phyloP scores from a whole-genome alignment of 64 coral and sea anemone genomes.

The Pocillopora damicornis region DNA sequence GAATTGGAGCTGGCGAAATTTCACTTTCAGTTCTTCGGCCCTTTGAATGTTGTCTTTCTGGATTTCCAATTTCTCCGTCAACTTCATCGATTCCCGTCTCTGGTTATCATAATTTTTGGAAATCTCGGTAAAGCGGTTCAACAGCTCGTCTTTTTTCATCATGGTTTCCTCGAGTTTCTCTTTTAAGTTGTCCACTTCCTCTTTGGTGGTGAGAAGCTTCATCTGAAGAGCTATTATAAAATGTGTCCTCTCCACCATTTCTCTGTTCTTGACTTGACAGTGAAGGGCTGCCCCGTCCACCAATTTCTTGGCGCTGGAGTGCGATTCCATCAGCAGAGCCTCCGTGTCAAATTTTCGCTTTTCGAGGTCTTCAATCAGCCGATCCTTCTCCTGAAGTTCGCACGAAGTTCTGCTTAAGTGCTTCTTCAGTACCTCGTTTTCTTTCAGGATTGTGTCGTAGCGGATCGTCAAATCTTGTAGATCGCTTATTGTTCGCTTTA shows the following conservation, averaged over 20 bases:
- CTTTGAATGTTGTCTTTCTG: constrained; percentile 87
- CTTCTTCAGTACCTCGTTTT: constrained; percentile 59
- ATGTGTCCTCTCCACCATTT: constrained; percentile 77
- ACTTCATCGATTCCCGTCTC: constrained; percentile 85
- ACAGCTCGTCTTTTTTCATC: constrained; percentile 40
- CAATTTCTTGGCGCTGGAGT: constrained; percentile 64
- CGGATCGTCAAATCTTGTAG: constrained; percentile 82
- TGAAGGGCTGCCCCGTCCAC: constrained; percentile 61
- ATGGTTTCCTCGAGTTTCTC: constrained; percentile 51
- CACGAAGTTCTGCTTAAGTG: constrained; percentile 35
- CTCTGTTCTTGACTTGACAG: constrained; percentile 40
- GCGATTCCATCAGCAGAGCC: constrained; percentile 61
- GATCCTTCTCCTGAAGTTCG: constrained; percentile 50
- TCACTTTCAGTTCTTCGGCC: constrained; percentile 63
- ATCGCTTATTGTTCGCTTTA: constrained; percentile 70
- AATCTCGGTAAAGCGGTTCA: constrained; percentile 59
- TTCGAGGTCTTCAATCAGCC: constrained; percentile 72
- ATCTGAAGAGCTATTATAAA: constrained; percentile 93
- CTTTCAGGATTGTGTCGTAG: constrained; percentile 72
- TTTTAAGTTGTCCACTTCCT: constrained; percentile 65
- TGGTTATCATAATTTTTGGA: constrained; percentile 78
- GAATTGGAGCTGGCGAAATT: constrained; percentile 71
- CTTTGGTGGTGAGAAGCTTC: constrained; percentile 70
- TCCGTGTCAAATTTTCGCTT: constrained; percentile 60
- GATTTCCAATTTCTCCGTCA: constrained; percentile 65